phyloP scores from a whole-genome alignment of 2,888 invertebrate species.

The Drosophila melanocephala region DNA sequence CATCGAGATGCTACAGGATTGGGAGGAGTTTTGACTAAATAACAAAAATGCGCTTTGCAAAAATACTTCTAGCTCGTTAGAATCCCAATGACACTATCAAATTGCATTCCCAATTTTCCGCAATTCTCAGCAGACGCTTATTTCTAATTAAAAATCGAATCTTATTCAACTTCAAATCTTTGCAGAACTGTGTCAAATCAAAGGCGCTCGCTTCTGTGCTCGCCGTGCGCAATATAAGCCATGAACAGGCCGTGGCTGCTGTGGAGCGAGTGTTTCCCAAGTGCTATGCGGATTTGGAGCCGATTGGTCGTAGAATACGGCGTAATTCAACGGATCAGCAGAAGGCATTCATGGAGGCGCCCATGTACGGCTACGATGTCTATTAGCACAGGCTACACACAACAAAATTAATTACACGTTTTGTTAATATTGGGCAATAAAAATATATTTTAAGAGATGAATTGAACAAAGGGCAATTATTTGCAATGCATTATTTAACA shows the following conservation, averaged over 20 bases:
- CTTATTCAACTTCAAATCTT: conserved; percentile 51
- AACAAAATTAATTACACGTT: background rate
- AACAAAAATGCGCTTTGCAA: background rate
- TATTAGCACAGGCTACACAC: conserved; percentile 56
- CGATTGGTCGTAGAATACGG: conserved; percentile 92
- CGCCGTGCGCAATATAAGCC: conserved; percentile 91
- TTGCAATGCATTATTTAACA: conserved; percentile 36
- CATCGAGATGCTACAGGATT: too few relatives aligned
- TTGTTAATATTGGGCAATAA: conserved; percentile 38
- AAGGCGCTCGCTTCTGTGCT: conserved; percentile 94
- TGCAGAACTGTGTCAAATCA: conserved; percentile 94
- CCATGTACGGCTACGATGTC: conserved; percentile 91
- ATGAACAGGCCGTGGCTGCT: conserved; percentile 90
- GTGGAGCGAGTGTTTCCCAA: conserved; percentile 95
- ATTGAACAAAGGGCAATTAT: conserved; percentile 1
- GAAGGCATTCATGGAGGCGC: conserved; percentile 91
- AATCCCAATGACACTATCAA: background rate
- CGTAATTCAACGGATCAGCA: conserved; percentile 91
- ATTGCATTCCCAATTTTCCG: background rate
- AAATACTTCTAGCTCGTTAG: background rate
- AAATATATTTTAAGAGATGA: conserved; percentile 44
- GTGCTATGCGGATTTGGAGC: conserved; percentile 97
- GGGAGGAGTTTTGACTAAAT: too few relatives aligned
- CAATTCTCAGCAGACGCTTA: background rate
- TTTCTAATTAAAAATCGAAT: background rate